Conservation (phyloP, 2,888 invertebrate genomes). For the Drosophila pseudotakahashii region DNA sequence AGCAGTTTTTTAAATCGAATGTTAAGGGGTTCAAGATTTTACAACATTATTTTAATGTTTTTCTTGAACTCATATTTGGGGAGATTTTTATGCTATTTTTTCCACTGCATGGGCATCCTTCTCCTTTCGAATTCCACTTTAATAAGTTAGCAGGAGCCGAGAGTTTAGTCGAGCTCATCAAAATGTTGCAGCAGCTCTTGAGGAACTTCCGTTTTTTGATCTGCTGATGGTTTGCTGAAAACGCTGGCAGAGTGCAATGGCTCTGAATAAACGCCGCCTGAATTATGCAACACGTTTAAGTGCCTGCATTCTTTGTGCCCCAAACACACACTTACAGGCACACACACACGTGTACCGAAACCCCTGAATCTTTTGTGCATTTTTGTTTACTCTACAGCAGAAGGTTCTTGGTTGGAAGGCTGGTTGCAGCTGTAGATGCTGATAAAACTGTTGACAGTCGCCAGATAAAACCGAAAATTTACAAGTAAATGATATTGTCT, state of each 20-base stretch:
- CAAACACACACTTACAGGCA: conserved; percentile 5
- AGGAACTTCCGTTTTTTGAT: conserved; percentile 60
- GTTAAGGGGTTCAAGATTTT: no score
- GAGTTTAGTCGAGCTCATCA: conserved; percentile 42
- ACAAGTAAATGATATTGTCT: conserved; percentile 52
- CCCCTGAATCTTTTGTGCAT: conserved; percentile 35
- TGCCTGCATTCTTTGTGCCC: conserved; percentile 57
- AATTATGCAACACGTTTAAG: conserved; percentile 77
- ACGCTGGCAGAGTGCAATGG: conserved; percentile 53
- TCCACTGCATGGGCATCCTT: background rate
- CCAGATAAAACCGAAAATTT: conserved; percentile 47
- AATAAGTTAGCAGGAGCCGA: conserved; percentile 51
- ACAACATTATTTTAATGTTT: background rate
- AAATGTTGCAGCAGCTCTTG: conserved; percentile 49
- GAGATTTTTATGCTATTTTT: background rate
- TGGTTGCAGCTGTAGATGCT: conserved; percentile 8
- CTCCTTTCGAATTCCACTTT: conserved; percentile 34
- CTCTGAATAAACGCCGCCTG: conserved; percentile 67
- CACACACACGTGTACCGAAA: conserved; percentile 6
- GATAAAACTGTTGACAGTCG: conserved; percentile 50
- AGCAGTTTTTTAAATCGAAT: no score
- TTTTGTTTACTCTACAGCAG: conserved; percentile 33
- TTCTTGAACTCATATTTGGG: no score
- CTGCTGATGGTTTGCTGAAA: conserved; percentile 38
- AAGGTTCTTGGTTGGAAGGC: conserved; percentile 7